Base-by-base conservation (phyloP, 2,888 invertebrate species). In the Rotaria macrura region DNA sequence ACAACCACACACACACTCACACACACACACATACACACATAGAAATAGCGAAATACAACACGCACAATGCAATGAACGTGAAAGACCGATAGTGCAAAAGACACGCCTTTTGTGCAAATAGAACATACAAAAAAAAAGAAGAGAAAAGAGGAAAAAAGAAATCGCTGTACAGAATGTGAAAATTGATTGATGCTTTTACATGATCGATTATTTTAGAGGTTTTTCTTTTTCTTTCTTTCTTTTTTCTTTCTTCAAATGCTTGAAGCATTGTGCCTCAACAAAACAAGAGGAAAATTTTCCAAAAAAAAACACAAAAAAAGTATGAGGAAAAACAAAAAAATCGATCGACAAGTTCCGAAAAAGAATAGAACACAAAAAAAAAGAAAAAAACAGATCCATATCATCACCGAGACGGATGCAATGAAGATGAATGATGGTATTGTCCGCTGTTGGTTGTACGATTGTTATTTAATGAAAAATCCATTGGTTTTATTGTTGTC, bases 81-180 rank as follows among this genome's bases (percentile, higher is more conserved):
- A 65, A 65, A 65, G 65, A 65, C 65, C 6, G 65, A n/a, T 65
- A 34, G 65, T 65, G 65, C 34, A 65, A 65, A 65, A 65, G 65
- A 65, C 65, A 65, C 65, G 65, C 65, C 65, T 65, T 65, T 65
- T 65, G 65, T 65, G 65, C 65, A 65, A 65, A 65, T 65, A 65
- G 65, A 65, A 65, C 34, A 65, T 65, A 65, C n/a, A n/a, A 65
- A 65, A 65, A 65, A 34, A 17, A 34, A 34, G 9, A 17, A 9
- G 17, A 65, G 17, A 34, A 17, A 34, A 17, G 5, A 65, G 4
- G 10, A 55, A n/a, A 55, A 55, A 55, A n/a, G 17, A 34, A 65
- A 65, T 65, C 65, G 65, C 65, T 65, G 65, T 65, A 65, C 65
- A 65, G 65, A 65, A 29, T 34, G 65, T 29, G 65, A 65, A 65